Evolutionary conservation across 1,140 invertebrate genomes (phyloP), one percentile per base, ranked within the genome.

Genomic region (Nomia melanderi): DNA sequence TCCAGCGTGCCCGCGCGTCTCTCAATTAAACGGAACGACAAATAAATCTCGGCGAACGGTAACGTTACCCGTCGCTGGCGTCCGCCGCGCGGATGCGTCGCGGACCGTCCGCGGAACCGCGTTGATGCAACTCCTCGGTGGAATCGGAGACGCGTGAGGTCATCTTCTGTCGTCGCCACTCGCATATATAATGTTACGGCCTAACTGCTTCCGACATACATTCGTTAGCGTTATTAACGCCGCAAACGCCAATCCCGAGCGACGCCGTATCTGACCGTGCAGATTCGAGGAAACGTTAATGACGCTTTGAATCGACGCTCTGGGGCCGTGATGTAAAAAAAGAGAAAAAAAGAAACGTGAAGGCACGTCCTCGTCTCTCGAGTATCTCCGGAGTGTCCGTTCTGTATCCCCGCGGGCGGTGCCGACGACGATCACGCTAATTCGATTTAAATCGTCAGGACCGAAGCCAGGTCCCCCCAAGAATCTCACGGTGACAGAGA

Each of bases 401-500:
- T 39, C 36, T 39, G 11, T 0, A 29, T 39, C 1, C 31, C 4
- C 5, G 27, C n/a, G 17, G 29, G 17, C 12, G 27, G 11, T 39
- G 3, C 54, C n/a, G 20, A 8, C 8, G 23, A n/a, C 36, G 20
- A 6, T 14, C 0, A 20, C 11, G 39, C 54, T 76, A 53, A 82
- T 66, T 17, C 20, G 27, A 67, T 81, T 56, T 77, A 23, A 77
- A 83, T 62, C 47, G 36, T 23, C 91, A 98, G 97, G 97, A 92
- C 97, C 97, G 69, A 96, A 96, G 91, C 97, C 98, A 47, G 96
- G 96, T 87, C 95, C 96, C 41, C 97, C 97, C 9, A 93, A 95
- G 72, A 98, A 98, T 92, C 93, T 98, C 60, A 97, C 97, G 50
- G 96, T 98, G 31, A 96, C 95, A 23, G 96, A 97, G 92, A 94